Evolutionary conservation across 1,140 invertebrate species (phyloP).

Genomic region (Drosophila subpulchrella): DNA sequence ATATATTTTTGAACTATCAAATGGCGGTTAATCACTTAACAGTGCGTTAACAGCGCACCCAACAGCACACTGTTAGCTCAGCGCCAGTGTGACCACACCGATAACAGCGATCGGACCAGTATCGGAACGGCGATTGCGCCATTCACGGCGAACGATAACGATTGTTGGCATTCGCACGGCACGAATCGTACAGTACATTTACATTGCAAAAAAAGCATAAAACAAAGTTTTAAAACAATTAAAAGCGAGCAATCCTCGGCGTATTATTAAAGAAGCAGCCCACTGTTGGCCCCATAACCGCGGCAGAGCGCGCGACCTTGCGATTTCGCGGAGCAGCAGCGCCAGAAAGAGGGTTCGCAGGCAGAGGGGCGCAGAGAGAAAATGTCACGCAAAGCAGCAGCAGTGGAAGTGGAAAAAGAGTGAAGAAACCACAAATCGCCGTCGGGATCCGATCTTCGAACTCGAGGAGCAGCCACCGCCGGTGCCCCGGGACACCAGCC

Average conservation of each 20-base stretch:
- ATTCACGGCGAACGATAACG: constrained; percentile 27
- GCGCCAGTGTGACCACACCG: constrained; percentile 7
- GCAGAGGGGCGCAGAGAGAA: constrained; percentile 72
- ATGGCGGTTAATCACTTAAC: not conserved
- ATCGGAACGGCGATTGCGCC: constrained; percentile 7
- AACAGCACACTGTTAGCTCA: not conserved
- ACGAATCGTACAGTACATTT: constrained; percentile 58
- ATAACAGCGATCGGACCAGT: not conserved
- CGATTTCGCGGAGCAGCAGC: constrained; percentile 28
- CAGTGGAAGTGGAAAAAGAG: constrained; percentile 67
- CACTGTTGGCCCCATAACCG: constrained; percentile 18
- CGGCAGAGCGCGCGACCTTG: constrained; percentile 20
- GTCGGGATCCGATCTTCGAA: constrained; percentile 5
- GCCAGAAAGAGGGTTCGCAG: constrained; percentile 50
- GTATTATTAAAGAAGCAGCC: constrained; percentile 42
- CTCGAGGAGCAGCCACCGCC: constrained; percentile 19
- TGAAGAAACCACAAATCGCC: constrained; percentile 69
- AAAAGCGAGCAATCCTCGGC: constrained; percentile 35
- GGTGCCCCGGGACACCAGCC: constrained; percentile 6
- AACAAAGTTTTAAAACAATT: constrained; percentile 75
- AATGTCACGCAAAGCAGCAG: constrained; percentile 80
- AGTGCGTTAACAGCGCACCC: constrained; percentile 2
- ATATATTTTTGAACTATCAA: constrained; percentile 1
- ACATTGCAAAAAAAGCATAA: constrained; percentile 77
- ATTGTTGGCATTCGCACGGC: constrained; percentile 32